Evolutionary conservation across 2,113 vertebrate species (phyloP), one percentile per base, ranked within the genome.

Genomic region (Picathartes gymnocephalus): DNA sequence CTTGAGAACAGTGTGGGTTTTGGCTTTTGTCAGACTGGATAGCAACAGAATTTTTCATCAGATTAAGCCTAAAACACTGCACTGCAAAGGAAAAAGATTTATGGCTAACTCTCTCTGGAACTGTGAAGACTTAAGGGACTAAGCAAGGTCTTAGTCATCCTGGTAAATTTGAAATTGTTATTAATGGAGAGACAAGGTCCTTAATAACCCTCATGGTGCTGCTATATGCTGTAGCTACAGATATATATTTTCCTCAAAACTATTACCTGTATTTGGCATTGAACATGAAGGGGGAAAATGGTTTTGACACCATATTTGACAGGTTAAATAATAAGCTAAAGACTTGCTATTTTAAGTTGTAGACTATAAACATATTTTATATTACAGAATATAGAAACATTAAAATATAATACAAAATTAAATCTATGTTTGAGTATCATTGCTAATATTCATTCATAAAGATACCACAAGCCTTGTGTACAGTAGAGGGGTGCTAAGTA

Each of bases 141-240:
- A 53, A 90, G 31, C 45, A 92, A 95, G 78, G 70, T 88, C 53
- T 94, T 79, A 62, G 47, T 71, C 57, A 64, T 47, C 31, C 48
- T 42, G 20, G 33, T 88, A 90, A 91, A 87, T 88, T 9, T 91
- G 53, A 93, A 95, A 94, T 85, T 48, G 72, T 82, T 91, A 82
- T 79, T 91, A 94, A 72, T 48, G 71, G 70, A 85, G 44, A 76
- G 30, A 79, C 44, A 85, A 64, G 48, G n/a, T 66, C 47, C 37
- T 85, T 93, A 76, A 81, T 77, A 91, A 80, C 5, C 9, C 15
- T 89, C 30, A 66, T 37, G 5, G 4, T 53, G 20, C 45, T 79
- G 25, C 30, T 87, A 18, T 45, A 45, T 53, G 18, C 23, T 84
- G 9, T 22, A 44, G 27, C 15, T 66, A 40, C 16, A 23, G 54